Percentiles rank a stretch among this genome's conserved stretches.
Evolutionary conservation across 2,888 invertebrate genomes (phyloP).

Genomic region (Zelleria hepariella): DNA sequence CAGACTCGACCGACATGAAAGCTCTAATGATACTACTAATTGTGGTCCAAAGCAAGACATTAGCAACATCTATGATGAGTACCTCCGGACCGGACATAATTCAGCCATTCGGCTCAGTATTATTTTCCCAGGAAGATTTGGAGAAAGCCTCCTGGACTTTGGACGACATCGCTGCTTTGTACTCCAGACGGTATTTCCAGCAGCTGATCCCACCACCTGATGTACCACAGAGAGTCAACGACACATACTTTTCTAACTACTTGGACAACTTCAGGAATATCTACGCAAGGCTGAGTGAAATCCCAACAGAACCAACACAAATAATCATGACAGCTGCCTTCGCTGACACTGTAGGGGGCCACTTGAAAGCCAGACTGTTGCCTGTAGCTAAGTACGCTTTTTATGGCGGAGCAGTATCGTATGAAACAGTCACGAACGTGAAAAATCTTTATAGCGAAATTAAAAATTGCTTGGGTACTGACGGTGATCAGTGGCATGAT

Average conservation of each 20-base stretch:
- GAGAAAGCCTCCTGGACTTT: constrained; percentile 31
- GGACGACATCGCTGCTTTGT: constrained; percentile 30
- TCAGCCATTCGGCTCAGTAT: constrained; percentile 42
- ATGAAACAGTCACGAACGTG: constrained; percentile 65
- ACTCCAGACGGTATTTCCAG: constrained; percentile 42
- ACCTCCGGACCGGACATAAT: background rate
- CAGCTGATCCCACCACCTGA: constrained; percentile 33
- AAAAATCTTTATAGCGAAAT: constrained; percentile 70
- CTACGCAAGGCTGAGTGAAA: constrained; percentile 30
- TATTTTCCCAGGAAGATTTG: constrained; percentile 34
- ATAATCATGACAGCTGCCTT: constrained; percentile 45
- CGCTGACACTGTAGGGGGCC: constrained; percentile 72
- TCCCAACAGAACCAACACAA: constrained; percentile 23
- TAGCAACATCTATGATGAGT: constrained; percentile 4
- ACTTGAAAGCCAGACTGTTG: constrained; percentile 71
- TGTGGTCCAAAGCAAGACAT: constrained; percentile 14
- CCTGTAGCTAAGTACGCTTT: constrained; percentile 74
- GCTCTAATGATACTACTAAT: constrained; percentile 20
- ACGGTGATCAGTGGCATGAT: constrained; percentile 72
- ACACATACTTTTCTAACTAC: constrained; percentile 30
- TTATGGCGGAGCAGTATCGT: constrained; percentile 74
- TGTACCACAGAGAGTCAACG: constrained; percentile 26
- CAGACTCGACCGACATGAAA: constrained; percentile 17
- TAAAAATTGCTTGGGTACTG: constrained; percentile 69
- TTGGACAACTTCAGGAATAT: constrained; percentile 36